Percentiles rank a stretch among this genome's conserved stretches.
phyloP scores from a whole-genome alignment of 2,888 invertebrate species.

The Germaria angustata region DNA sequence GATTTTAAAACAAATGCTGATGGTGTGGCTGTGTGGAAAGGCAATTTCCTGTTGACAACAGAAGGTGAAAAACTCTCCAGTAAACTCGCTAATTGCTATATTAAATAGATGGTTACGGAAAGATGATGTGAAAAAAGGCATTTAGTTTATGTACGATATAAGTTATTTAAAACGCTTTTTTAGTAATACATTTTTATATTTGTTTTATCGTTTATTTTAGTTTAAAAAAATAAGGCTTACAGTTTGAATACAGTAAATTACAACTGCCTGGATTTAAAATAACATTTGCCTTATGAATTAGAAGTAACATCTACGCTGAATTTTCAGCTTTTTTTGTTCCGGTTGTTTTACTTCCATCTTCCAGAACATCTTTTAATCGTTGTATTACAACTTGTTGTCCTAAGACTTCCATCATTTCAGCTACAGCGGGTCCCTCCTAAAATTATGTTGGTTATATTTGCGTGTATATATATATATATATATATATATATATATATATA shows the following conservation, averaged over 20 bases:
- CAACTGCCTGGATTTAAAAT: conserved; percentile 43
- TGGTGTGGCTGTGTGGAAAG: conserved; percentile 92
- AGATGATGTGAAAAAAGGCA: conserved; percentile 35
- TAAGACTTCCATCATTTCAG: conserved; percentile 91
- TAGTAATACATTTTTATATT: conserved; percentile 11
- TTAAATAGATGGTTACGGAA: conserved; percentile 83
- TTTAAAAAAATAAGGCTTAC: conserved; percentile 2
- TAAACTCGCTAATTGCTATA: conserved; percentile 89
- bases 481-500: too few species aligned
- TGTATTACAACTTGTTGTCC: conserved; percentile 85
- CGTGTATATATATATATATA: too few species aligned
- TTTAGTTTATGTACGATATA: conserved; percentile 38
- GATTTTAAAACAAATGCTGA: conserved; percentile 87
- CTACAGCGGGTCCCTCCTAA: conserved; percentile 90
- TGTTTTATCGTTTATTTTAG: not conserved
- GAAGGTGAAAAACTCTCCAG: conserved; percentile 88
- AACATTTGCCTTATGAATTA: not conserved
- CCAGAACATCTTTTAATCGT: conserved; percentile 80
- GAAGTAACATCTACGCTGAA: not conserved
- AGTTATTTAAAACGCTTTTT: conserved; percentile 37
- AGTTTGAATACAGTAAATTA: conserved; percentile 29
- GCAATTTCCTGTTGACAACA: conserved; percentile 86
- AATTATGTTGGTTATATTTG: conserved; percentile 19
- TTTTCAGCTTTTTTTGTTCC: conserved; percentile 2
- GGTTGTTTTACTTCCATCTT: not conserved